phyloP scores from a whole-genome alignment of 2,888 invertebrate genomes.

The Gymnoscelis rufifasciata region DNA sequence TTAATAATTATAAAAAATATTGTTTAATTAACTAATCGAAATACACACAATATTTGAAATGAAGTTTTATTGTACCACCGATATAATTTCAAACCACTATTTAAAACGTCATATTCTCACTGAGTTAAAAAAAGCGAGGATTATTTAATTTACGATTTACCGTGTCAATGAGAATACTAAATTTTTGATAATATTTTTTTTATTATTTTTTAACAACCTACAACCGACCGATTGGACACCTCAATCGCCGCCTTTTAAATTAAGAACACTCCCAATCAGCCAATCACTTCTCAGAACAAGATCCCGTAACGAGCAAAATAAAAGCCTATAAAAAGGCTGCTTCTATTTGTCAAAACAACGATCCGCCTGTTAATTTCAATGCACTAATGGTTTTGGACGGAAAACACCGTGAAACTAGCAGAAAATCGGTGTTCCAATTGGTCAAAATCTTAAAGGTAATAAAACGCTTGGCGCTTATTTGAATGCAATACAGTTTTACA shows the following conservation, averaged over 20 bases:
- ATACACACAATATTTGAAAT: too few relatives aligned
- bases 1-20: too few relatives aligned
- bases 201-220: background rate
- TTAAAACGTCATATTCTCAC: too few relatives aligned
- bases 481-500: too few relatives aligned
- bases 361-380: slow-evolving; percentile 60
- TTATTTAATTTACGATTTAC: too few relatives aligned
- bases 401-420: slow-evolving; percentile 62
- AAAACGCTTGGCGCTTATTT: background rate
- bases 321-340: slow-evolving; percentile 22
- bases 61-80: too few relatives aligned
- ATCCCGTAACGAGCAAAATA: slow-evolving; percentile 25
- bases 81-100: too few relatives aligned
- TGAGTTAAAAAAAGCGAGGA: too few relatives aligned
- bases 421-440: slow-evolving; percentile 56
- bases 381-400: slow-evolving; percentile 63
- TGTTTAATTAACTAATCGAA: too few relatives aligned
- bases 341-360: slow-evolving; percentile 42
- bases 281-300: slow-evolving; percentile 10
- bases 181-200: background rate
- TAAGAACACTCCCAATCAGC: background rate
- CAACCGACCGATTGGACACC: background rate
- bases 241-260: slow-evolving; percentile 1
- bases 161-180: too few relatives aligned
- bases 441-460: slow-evolving; percentile 31